These are phyloP conservation scores for Atta cephalotes DNA, from an alignment of 1,140 invertebrate genomes.

Conservation along the genomic window DNA sequence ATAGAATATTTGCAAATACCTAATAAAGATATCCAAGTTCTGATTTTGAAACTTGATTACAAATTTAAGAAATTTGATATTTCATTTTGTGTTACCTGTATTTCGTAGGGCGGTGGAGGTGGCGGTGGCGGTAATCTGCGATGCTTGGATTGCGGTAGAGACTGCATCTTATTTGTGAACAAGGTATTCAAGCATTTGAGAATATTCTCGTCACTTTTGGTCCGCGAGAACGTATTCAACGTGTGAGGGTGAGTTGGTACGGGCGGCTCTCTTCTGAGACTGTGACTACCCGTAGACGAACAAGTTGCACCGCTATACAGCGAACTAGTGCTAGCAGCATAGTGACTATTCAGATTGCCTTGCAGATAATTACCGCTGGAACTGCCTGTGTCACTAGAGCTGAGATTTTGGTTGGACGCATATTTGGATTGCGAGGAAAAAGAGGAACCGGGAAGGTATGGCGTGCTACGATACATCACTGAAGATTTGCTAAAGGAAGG, in stretches of 20 bases:
- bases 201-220: conserved; percentile 92
- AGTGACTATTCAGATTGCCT: conserved; percentile 82
- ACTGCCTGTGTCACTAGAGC: conserved; percentile 78
- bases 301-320: conserved; percentile 86
- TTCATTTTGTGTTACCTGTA: conserved; percentile 79
- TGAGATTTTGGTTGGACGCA: conserved; percentile 92
- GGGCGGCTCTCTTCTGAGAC: conserved; percentile 86
- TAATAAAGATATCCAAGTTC: background rate
- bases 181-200: conserved; percentile 88
- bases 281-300: conserved; percentile 84
- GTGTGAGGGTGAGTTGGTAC: conserved; percentile 85
- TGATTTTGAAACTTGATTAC: background rate
- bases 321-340: conserved; percentile 84
- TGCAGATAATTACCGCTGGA: conserved; percentile 73
- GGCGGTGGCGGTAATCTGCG: conserved; percentile 91
- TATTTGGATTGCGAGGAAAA: conserved; percentile 89
- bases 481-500: conserved; percentile 88
- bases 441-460: conserved; percentile 89
- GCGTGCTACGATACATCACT: conserved; percentile 92
- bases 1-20: background rate
- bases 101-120: conserved; percentile 89
- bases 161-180: conserved; percentile 78
- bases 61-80: background rate
- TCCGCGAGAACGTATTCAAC: conserved; percentile 87
- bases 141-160: conserved; percentile 87